Evolutionary conservation across 2,888 invertebrate genomes (phyloP).

Genomic region (Drosophila buzzatii): DNA sequence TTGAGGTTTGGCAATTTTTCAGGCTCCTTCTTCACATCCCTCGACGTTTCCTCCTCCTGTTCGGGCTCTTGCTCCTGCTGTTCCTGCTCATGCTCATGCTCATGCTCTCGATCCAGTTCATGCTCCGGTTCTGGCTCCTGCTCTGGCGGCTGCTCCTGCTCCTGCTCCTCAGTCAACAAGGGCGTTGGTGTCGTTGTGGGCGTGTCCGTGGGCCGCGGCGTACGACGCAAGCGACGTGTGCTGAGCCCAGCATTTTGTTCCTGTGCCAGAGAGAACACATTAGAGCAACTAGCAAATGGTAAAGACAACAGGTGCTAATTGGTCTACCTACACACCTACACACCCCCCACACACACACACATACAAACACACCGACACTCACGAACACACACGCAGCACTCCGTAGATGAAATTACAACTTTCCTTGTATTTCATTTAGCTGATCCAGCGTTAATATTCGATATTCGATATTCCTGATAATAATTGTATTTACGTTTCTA

Average conservation of each 20-base stretch:
- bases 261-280: conserved; percentile 38
- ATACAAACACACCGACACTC: not conserved
- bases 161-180: conserved; percentile 16
- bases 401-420: not conserved
- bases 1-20: conserved; percentile 44
- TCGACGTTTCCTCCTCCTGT: conserved; percentile 1
- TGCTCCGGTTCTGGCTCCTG: not conserved
- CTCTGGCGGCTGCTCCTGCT: not conserved
- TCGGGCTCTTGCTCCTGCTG: conserved; percentile 2
- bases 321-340: too few species aligned
- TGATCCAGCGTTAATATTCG: too few species aligned
- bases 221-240: conserved; percentile 74
- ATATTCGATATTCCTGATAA: not conserved
- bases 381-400: not conserved
- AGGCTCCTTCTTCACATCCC: conserved; percentile 58
- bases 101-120: not conserved
- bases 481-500: not conserved
- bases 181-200: conserved; percentile 25
- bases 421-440: conserved; percentile 13
- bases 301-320: conserved; percentile 22
- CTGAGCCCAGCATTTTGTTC: conserved; percentile 56
- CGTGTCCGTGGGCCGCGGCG: conserved; percentile 68
- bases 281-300: not conserved
- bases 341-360: not conserved
- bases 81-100: conserved; percentile 1